phyloP scores from a whole-genome alignment of 1,140 invertebrate genomes.

The Babylonia areolata region DNA sequence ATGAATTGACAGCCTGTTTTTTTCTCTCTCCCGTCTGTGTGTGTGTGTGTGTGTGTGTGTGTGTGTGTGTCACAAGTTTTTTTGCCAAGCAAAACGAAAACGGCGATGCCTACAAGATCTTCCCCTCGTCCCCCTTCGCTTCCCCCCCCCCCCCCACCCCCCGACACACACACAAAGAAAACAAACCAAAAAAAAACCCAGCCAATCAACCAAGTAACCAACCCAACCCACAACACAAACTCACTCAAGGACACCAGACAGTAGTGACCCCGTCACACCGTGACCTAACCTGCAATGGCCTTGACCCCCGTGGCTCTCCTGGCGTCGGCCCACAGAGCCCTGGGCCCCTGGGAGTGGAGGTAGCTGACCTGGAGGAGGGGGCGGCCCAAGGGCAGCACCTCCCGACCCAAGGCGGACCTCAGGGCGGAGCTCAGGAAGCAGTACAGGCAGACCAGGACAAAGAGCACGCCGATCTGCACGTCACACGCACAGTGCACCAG shows the following conservation, averaged over 20 bases:
- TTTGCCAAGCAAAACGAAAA: too few species aligned
- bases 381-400: constrained; percentile 60
- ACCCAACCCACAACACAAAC: too few species aligned
- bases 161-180: neutral
- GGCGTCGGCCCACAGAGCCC: constrained; percentile 57
- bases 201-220: neutral
- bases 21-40: too few species aligned
- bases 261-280: neutral
- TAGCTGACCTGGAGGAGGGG: constrained; percentile 61
- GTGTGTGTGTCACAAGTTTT: too few species aligned
- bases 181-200: neutral
- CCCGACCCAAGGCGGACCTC: constrained; percentile 50
- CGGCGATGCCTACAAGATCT: too few species aligned
- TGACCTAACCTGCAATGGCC: constrained; percentile 56
- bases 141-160: too few species aligned
- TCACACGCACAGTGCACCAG: neutral
- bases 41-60: too few species aligned
- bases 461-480: constrained; percentile 45
- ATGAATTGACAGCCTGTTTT: too few species aligned
- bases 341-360: constrained; percentile 51
- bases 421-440: constrained; percentile 55
- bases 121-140: too few species aligned
- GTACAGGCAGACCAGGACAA: constrained; percentile 58
- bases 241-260: too few species aligned
- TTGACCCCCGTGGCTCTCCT: constrained; percentile 58